A percentile compares a stretch with the other conserved stretches of the same genome.
Conservation (phyloP, 1,140 invertebrate genomes). For the Matsumurasca onukii region DNA sequence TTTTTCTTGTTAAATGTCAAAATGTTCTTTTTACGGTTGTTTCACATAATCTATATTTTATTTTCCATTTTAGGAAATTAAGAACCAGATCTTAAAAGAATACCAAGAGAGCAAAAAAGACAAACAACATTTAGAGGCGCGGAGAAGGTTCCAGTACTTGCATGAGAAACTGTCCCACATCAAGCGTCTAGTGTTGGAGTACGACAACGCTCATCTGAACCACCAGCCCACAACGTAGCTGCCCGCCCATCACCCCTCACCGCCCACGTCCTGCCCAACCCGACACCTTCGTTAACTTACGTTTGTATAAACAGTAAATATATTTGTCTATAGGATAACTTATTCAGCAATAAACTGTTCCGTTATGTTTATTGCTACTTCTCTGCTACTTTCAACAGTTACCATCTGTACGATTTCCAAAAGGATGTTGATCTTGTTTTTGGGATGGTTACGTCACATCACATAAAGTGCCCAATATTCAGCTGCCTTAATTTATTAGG, state of each 20-base stretch:
- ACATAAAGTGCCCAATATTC: neutral
- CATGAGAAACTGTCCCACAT: conserved; percentile 89
- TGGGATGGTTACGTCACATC: neutral
- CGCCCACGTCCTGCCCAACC: neutral
- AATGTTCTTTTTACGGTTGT: no score
- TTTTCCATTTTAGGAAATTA: conserved; percentile 65
- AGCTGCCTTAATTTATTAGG: conserved; percentile 13
- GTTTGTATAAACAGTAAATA: no score
- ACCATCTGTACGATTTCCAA: neutral
- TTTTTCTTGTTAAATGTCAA: no score
- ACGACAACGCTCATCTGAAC: conserved; percentile 59
- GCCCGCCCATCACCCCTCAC: neutral
- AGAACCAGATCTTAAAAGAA: conserved; percentile 75
- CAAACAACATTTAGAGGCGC: conserved; percentile 66
- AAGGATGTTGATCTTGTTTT: neutral
- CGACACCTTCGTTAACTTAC: neutral
- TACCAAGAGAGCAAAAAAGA: conserved; percentile 78
- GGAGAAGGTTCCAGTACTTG: conserved; percentile 78
- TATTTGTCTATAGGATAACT: no score
- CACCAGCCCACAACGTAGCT: neutral
- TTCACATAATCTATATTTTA: no score
- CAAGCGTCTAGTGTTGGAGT: conserved; percentile 80
- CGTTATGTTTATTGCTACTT: neutral
- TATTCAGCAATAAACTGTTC: no score
- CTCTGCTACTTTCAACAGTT: conserved; percentile 19